These are phyloP conservation scores for Cyclopterus lumpus DNA, from an alignment of 2,797 vertebrate species.

Conservation along the genomic window DNA sequence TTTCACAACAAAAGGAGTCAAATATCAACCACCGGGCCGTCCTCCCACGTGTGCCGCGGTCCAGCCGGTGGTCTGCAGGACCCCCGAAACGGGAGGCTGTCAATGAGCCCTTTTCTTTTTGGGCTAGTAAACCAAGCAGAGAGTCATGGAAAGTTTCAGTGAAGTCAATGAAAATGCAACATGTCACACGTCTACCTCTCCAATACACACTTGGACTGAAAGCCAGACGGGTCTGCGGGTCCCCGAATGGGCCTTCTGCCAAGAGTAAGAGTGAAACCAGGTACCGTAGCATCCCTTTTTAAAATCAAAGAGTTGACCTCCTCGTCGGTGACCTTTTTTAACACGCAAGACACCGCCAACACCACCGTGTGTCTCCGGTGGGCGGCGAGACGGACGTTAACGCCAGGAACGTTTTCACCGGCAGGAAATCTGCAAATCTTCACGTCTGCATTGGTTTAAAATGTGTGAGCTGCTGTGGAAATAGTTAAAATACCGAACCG, in stretches of 20 bases:
- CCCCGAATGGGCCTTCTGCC: neutral
- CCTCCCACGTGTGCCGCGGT: neutral
- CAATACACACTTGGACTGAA: too few species aligned
- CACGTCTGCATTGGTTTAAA: conserved; percentile 13
- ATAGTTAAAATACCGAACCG: neutral
- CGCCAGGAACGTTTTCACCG: neutral
- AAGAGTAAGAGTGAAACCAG: too few species aligned
- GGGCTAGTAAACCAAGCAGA: neutral
- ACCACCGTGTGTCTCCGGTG: neutral
- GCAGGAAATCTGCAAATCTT: neutral
- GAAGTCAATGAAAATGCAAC: neutral
- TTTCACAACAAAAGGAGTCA: conserved; percentile 26
- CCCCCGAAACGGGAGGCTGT: neutral
- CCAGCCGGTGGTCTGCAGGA: conserved; percentile 35
- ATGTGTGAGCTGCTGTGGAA: conserved; percentile 17
- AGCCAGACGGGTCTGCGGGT: neutral
- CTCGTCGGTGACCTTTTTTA: neutral
- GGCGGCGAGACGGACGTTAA: neutral
- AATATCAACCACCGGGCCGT: conserved; percentile 17
- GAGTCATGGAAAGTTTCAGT: neutral
- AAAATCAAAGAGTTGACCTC: neutral
- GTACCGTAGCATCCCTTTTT: too few species aligned
- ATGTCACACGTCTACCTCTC: neutral
- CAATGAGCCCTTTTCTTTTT: neutral
- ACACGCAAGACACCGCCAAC: conserved; percentile 5